A percentile compares a stretch with the other conserved stretches of the same genome.
phyloP scores from a whole-genome alignment of 2,888 invertebrate species.

The Nectonema munidae region DNA sequence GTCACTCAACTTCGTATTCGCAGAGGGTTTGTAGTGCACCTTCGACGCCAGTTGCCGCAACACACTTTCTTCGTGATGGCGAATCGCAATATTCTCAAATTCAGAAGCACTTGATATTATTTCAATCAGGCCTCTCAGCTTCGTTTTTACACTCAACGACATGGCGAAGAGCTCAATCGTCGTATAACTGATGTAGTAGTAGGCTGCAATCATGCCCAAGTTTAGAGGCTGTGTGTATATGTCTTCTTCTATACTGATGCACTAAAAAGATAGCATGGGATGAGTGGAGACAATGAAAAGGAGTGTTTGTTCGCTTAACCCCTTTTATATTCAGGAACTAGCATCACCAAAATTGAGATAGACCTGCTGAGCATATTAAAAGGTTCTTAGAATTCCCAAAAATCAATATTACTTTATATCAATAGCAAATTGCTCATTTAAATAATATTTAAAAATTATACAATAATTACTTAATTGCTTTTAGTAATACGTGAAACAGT shows the following conservation, averaged over 20 bases:
- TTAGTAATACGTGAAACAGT: too few relatives aligned
- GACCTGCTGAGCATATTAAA: too few relatives aligned
- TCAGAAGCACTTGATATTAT: constrained; percentile 91
- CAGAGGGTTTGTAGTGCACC: constrained; percentile 35
- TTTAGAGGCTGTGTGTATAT: constrained; percentile 85
- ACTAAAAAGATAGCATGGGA: constrained; percentile 25
- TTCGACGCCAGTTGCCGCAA: constrained; percentile 28
- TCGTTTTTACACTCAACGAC: constrained; percentile 78
- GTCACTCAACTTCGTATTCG: constrained; percentile 55
- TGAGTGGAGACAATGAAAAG: too few relatives aligned
- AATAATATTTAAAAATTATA: too few relatives aligned
- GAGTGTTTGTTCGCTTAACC: too few relatives aligned
- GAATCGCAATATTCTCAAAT: constrained; percentile 61
- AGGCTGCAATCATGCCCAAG: constrained; percentile 96
- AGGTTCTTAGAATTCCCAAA: too few relatives aligned
- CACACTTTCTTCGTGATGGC: constrained; percentile 71
- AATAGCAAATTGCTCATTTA: too few relatives aligned
- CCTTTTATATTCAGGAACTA: too few relatives aligned
- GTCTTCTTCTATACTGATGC: constrained; percentile 83
- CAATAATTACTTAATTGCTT: too few relatives aligned
- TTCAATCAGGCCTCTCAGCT: constrained; percentile 74
- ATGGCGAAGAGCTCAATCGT: constrained; percentile 92
- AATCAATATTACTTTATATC: too few relatives aligned
- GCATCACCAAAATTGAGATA: too few relatives aligned
- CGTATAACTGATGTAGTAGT: constrained; percentile 96